These are phyloP conservation scores for Leptinotarsa rubiginosa DNA, from an alignment of 2,888 invertebrate genomes.

Conservation along the genomic window DNA sequence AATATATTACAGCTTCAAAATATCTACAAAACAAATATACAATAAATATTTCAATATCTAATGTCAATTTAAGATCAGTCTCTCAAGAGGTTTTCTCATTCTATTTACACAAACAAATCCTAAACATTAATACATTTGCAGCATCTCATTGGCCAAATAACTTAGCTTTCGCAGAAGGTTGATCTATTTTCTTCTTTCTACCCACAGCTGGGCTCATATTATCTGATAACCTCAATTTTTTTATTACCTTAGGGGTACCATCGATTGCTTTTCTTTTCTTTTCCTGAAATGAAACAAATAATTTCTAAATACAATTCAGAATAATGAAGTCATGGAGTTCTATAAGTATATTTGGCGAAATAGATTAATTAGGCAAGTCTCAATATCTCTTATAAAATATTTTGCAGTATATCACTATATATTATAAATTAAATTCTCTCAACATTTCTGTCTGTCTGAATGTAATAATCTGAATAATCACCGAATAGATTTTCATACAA, in stretches of 20 bases:
- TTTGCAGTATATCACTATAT: too few species aligned
- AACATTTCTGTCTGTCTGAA: too few species aligned
- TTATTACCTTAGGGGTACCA: slow-evolving; percentile 60
- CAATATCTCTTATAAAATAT: too few species aligned
- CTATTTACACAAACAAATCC: background rate
- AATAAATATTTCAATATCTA: background rate
- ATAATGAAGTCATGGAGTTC: background rate
- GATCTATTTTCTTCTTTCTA: slow-evolving; percentile 45
- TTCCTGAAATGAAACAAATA: slow-evolving; percentile 47
- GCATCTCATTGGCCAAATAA: slow-evolving; percentile 32
- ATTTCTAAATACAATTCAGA: background rate
- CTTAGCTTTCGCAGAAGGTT: slow-evolving; percentile 32
- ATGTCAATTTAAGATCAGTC: slow-evolving; percentile 2
- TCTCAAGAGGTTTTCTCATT: background rate
- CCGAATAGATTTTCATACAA: too few species aligned
- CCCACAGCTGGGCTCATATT: slow-evolving; percentile 58
- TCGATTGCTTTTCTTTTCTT: slow-evolving; percentile 59
- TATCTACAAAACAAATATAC: background rate
- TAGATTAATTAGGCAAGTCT: background rate
- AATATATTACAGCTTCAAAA: background rate
- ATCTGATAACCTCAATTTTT: slow-evolving; percentile 60
- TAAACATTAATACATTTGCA: background rate
- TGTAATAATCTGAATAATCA: too few species aligned
- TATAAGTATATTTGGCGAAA: background rate
- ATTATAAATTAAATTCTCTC: too few species aligned